A percentile compares a stretch with the other conserved stretches of the same genome.
Evolutionary conservation across 2,113 vertebrate genomes (phyloP).

Genomic region (Strigops habroptila): DNA sequence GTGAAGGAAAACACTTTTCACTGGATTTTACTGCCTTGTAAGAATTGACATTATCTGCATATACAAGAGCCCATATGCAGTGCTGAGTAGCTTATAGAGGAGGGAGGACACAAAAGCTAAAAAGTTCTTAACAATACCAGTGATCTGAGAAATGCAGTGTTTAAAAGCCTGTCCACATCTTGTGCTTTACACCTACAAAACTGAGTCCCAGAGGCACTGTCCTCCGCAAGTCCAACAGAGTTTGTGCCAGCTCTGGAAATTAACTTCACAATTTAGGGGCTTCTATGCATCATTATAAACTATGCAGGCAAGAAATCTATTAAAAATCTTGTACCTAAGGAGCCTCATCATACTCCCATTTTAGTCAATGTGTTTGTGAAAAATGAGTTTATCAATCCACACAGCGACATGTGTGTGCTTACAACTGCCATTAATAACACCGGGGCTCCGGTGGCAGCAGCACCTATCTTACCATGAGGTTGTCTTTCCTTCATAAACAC

Average conservation of each 20-base stretch:
- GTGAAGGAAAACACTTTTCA: not conserved
- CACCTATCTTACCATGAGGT: not conserved
- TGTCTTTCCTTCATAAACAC: not conserved
- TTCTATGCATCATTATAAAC: not conserved
- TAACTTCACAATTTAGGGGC: not conserved
- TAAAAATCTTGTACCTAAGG: not conserved
- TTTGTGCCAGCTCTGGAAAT: not conserved
- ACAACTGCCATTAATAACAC: not conserved
- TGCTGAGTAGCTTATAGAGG: not conserved
- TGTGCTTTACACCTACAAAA: not conserved
- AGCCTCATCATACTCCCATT: not conserved
- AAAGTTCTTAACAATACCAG: not conserved
- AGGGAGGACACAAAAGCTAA: not conserved
- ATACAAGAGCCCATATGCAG: not conserved
- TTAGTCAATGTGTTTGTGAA: not conserved
- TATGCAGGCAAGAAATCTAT: not conserved
- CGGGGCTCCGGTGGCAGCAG: not conserved
- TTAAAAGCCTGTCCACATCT: not conserved
- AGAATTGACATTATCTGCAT: not conserved
- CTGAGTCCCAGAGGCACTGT: not conserved
- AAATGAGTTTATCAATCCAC: not conserved
- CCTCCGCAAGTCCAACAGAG: not conserved
- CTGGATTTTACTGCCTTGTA: not conserved
- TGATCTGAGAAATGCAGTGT: not conserved
- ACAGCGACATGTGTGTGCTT: not conserved